Conservation (phyloP, 2,888 invertebrate genomes). For the Molorchus minor region DNA sequence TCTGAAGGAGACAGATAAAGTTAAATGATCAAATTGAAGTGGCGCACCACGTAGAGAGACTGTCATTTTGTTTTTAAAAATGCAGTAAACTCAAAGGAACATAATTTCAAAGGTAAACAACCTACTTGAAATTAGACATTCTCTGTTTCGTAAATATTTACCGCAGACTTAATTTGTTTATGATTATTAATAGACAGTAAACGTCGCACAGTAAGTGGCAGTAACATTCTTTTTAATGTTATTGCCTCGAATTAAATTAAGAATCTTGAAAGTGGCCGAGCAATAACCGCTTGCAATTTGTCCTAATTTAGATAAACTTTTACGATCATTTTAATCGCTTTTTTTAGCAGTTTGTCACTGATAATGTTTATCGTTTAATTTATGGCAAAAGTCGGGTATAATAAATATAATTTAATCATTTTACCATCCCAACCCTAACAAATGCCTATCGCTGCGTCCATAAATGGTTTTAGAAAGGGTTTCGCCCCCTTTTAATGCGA, state of each 20-base stretch:
- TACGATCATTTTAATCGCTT: constrained; percentile 8
- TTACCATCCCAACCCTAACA: too few relatives aligned
- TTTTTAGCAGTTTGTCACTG: constrained; percentile 1
- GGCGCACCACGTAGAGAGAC: too few relatives aligned
- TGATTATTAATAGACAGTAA: background rate
- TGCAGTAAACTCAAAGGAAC: too few relatives aligned
- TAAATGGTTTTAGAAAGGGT: too few relatives aligned
- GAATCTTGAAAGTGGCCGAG: background rate
- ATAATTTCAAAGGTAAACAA: background rate
- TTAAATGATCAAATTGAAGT: too few relatives aligned
- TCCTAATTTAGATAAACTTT: constrained; percentile 23
- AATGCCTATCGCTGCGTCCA: too few relatives aligned
- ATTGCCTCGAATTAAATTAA: constrained; percentile 11
- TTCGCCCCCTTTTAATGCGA: too few relatives aligned
- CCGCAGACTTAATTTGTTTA: background rate
- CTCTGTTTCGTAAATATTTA: constrained; percentile 2
- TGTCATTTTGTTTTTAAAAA: too few relatives aligned
- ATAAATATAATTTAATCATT: too few relatives aligned
- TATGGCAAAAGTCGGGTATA: background rate
- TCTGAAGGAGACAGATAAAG: too few relatives aligned
- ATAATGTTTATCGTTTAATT: background rate
- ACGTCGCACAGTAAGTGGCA: background rate
- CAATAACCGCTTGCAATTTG: background rate
- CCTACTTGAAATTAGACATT: background rate
- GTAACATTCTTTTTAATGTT: background rate